Conservation (phyloP, 2,888 invertebrate species). For the Philereme vetulata region DNA sequence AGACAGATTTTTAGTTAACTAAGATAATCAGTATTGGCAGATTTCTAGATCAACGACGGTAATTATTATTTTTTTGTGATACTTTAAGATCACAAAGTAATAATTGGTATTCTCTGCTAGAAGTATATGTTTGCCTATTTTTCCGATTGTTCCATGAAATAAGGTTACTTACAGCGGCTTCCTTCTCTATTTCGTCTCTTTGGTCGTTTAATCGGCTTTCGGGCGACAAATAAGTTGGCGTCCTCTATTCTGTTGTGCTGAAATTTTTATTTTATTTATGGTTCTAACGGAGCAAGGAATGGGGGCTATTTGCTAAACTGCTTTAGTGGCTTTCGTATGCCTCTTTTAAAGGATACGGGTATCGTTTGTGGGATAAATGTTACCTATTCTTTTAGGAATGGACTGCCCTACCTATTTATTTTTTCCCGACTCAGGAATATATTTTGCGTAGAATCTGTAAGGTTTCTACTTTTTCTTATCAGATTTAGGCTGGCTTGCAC, state of each 20-base stretch:
- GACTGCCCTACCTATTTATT: constrained; percentile 5
- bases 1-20: too few species aligned
- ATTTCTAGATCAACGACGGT: too few species aligned
- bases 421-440: too few species aligned
- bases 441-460: too few species aligned
- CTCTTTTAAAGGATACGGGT: constrained; percentile 21
- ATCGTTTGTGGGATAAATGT: constrained; percentile 22
- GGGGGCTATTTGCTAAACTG: constrained; percentile 37
- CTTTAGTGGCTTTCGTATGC: constrained; percentile 31
- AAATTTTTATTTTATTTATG: constrained; percentile 39
- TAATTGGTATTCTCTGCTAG: too few species aligned
- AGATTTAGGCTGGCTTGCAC: neutral
- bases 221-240: constrained; percentile 28
- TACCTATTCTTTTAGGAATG: constrained; percentile 18
- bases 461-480: constrained; percentile 1
- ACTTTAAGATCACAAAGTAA: too few species aligned
- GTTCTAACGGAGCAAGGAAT: constrained; percentile 32
- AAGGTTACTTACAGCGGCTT: too few species aligned
- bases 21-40: too few species aligned
- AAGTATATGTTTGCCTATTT: too few species aligned
- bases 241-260: constrained; percentile 33
- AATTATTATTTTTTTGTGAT: too few species aligned
- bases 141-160: too few species aligned
- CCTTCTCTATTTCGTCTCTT: constrained; percentile 1
- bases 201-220: constrained; percentile 33